Evolutionary conservation across 2,797 vertebrate species (phyloP), one percentile per base, ranked within the genome.

Genomic region (Enteromius fasciolatus): DNA sequence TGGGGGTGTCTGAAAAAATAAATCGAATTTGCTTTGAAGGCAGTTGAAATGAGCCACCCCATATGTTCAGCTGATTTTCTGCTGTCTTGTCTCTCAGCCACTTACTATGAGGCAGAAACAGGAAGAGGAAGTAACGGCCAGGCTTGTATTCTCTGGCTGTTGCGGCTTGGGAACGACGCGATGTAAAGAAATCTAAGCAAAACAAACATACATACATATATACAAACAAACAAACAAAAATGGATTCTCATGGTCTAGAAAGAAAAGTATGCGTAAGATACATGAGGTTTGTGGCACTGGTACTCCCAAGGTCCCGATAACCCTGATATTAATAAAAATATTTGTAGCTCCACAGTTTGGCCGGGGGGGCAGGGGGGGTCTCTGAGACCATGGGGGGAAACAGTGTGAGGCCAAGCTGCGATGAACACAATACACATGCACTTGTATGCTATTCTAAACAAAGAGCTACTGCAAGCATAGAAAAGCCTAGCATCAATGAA

Each of bases 81-180:
- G 75, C 83, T 64, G 76, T 90, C 78, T 89, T 84, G 82, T 91
- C 79, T 90, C 84, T 87, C 86, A 85, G 87, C 88, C 87, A 90
- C 90, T 90, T 91, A 91, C 90, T 90, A 90, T 90, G 89, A 91
- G 89, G 90, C 89, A 90, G 87, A 89, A 90, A 87, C 90, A 89
- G 83, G 90, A 90, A 87, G 90, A 82, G 79, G 87, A 83, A 87
- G 90, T 83, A 87, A 90, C 78, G 87, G 90, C 89, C 87, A 89
- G 82, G 86, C 86, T 87, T 59, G 87, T 83, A 87, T 88, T 90
- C 90, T 89, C 90, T 88, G 89, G 87, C 87, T 86, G 90, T 88
- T 88, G 90, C 79, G 81, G 87, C 89, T 90, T 89, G 87, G 87
- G 88, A 82, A 90, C 88, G 85, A 88, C 88, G 89, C 87, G 89